A percentile compares a stretch with the other conserved stretches of the same genome.
phyloP scores from a whole-genome alignment of 2,797 vertebrate genomes.

The Tympanoctomys barrerae region DNA sequence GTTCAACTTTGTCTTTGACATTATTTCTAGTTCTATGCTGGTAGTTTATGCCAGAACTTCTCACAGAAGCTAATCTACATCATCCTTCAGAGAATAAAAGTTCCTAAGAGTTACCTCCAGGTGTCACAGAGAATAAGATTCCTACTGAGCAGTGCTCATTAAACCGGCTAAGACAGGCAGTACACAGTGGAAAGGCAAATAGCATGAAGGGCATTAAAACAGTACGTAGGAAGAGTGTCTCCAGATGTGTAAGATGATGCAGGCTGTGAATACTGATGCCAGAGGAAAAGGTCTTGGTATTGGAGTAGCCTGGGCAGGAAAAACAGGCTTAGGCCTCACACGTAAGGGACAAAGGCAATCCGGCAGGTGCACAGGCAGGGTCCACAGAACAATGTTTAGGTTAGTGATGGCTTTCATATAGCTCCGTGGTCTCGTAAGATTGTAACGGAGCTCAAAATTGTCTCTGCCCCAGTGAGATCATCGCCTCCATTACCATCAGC shows the following conservation, averaged over 20 bases:
- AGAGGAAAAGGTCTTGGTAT: neutral
- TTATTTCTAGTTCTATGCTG: neutral
- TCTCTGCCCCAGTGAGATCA: neutral
- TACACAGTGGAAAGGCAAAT: neutral
- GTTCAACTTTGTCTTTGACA: neutral
- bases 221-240: neutral
- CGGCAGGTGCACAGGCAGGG: neutral
- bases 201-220: neutral
- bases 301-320: neutral
- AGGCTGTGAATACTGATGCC: neutral
- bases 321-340: neutral
- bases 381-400: neutral
- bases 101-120: neutral
- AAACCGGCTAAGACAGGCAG: too few relatives aligned
- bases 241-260: rapidly evolving
- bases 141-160: neutral
- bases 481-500: neutral
- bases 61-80: neutral
- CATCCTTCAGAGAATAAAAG: neutral
- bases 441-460: neutral
- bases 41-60: neutral
- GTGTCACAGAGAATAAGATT: neutral
- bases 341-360: neutral
- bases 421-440: neutral
- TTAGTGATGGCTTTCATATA: neutral